A percentile compares a stretch with the other conserved stretches of the same genome.
These are phyloP conservation scores for Drosophila villosipedis DNA, from an alignment of 2,888 invertebrate genomes.

Conservation along the genomic window DNA sequence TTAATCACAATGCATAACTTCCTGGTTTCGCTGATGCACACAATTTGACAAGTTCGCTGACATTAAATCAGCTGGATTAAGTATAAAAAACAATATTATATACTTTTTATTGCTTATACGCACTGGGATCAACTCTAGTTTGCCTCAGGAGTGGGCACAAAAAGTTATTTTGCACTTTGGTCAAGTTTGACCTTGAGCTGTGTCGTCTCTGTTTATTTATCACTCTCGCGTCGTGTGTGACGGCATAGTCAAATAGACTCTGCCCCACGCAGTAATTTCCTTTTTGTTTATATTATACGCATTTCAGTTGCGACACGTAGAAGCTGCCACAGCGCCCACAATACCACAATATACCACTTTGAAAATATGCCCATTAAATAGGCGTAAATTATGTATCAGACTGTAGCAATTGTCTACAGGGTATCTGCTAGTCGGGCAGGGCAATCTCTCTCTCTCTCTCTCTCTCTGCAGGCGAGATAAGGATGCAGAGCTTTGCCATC, in stretches of 20 bases:
- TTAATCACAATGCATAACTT: constrained; percentile 57
- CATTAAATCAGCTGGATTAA: constrained; percentile 20
- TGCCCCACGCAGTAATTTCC: constrained; percentile 21
- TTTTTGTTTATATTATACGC: constrained; percentile 65
- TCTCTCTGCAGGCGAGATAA: constrained; percentile 27
- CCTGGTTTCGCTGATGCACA: constrained; percentile 47
- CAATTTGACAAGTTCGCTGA: constrained; percentile 56
- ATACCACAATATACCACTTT: constrained; percentile 13
- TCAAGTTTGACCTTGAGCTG: constrained; percentile 47
- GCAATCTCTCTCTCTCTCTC: neutral
- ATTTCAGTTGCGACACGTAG: constrained; percentile 50
- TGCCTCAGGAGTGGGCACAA: neutral
- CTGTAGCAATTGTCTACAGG: neutral
- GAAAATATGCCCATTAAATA: neutral
- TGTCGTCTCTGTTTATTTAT: constrained; percentile 42
- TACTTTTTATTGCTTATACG: neutral
- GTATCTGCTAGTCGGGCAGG: neutral
- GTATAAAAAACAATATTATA: neutral
- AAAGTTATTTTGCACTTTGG: constrained; percentile 4
- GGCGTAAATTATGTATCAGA: neutral
- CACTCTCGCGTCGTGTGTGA: constrained; percentile 35
- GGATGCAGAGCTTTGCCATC: constrained; percentile 30
- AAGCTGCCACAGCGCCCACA: constrained; percentile 29
- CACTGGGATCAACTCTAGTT: constrained; percentile 1
- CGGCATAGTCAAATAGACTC: constrained; percentile 23